Evolutionary conservation across 2,113 vertebrate genomes (phyloP).

Genomic region (Heptranchias perlo): DNA sequence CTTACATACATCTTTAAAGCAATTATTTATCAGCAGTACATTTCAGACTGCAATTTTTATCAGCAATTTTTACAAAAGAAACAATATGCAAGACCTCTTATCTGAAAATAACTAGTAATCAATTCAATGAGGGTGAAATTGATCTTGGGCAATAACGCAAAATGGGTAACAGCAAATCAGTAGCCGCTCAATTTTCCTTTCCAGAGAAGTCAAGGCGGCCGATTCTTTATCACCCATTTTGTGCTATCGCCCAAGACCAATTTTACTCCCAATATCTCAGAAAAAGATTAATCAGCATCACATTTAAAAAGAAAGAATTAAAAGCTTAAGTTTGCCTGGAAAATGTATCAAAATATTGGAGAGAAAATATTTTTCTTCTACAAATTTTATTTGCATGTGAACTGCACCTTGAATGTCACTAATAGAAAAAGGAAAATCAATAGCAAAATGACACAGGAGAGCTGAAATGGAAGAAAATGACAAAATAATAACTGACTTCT

Average conservation of each 20-base stretch:
- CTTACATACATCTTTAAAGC: neutral
- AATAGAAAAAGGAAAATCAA: neutral
- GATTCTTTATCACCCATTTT: neutral
- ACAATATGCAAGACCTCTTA: neutral
- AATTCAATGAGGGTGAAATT: neutral
- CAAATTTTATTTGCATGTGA: neutral
- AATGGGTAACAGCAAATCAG: neutral
- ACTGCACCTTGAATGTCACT: neutral
- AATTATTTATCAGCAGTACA: neutral
- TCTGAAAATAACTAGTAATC: neutral
- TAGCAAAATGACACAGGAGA: neutral
- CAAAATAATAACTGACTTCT: neutral
- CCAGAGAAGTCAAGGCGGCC: neutral
- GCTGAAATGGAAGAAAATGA: neutral
- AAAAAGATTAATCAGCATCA: neutral
- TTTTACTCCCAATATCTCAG: neutral
- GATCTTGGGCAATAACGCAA: neutral
- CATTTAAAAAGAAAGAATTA: neutral
- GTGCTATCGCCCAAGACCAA: neutral
- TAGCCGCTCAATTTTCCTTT: neutral
- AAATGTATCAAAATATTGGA: neutral
- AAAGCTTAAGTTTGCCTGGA: neutral
- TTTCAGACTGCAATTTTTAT: neutral
- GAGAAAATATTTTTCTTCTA: neutral
- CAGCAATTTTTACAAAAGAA: neutral